phyloP scores from a whole-genome alignment of 2,888 invertebrate genomes.

The Griposia aprilina region DNA sequence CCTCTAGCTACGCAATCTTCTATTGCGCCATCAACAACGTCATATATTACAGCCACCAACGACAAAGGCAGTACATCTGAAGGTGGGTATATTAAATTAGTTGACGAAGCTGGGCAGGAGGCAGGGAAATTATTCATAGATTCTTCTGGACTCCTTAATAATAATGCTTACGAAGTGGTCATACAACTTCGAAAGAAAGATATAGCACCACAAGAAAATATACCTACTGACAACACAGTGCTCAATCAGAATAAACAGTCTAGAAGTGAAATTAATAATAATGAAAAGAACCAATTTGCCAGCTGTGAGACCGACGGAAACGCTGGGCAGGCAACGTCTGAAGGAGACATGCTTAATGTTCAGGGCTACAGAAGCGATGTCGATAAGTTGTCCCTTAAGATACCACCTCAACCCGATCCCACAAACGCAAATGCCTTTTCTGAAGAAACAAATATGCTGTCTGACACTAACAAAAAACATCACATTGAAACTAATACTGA shows the following conservation, averaged over 20 bases:
- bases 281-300: constrained; percentile 17
- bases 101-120: constrained; percentile 79
- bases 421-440: constrained; percentile 1
- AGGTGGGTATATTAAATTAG: constrained; percentile 77
- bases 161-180: constrained; percentile 86
- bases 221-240: constrained; percentile 45
- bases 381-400: constrained; percentile 18
- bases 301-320: constrained; percentile 13
- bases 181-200: constrained; percentile 86
- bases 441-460: constrained; percentile 8
- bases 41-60: constrained; percentile 77
- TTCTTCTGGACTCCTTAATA: constrained; percentile 81
- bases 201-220: constrained; percentile 61
- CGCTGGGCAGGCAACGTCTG: constrained; percentile 9
- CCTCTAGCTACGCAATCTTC: constrained; percentile 63
- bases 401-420: constrained; percentile 16
- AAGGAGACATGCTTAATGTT: constrained; percentile 23
- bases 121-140: constrained; percentile 85
- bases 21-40: constrained; percentile 75
- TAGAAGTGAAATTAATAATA: constrained; percentile 17
- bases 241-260: constrained; percentile 11
- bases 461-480: constrained; percentile 21
- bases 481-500: constrained; percentile 39
- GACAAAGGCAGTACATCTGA: constrained; percentile 72
- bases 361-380: constrained; percentile 7